Evolutionary conservation across 2,797 vertebrate species (phyloP).

Genomic region (Potorous gilbertii): DNA sequence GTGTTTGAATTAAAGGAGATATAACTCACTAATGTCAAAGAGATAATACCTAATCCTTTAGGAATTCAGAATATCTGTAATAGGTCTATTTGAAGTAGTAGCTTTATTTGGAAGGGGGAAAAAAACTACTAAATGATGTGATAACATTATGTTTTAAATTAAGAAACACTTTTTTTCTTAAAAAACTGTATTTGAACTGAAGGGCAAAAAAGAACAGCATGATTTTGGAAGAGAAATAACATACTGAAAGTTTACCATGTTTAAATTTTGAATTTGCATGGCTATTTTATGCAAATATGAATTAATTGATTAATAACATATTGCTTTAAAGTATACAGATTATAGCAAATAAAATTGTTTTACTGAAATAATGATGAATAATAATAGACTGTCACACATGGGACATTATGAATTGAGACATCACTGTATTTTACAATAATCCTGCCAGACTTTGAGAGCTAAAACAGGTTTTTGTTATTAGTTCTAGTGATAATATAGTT

Average conservation of each 20-base stretch:
- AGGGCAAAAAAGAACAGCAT: constrained; percentile 24
- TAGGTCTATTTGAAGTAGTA: background rate
- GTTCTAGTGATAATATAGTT: background rate
- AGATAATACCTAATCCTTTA: background rate
- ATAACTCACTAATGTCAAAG: background rate
- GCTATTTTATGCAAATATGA: background rate
- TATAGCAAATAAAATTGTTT: background rate
- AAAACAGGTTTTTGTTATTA: background rate
- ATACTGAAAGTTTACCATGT: constrained; percentile 34
- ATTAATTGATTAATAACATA: background rate
- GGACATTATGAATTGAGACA: background rate
- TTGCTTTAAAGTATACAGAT: background rate
- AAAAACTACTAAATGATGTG: background rate
- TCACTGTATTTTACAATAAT: background rate
- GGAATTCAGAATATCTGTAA: background rate
- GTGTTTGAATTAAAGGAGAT: background rate
- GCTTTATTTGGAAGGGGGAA: background rate
- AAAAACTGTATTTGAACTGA: constrained; percentile 15
- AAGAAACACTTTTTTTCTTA: constrained; percentile 27
- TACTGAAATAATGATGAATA: background rate
- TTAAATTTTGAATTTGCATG: constrained; percentile 45
- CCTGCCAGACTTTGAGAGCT: background rate
- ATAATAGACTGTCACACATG: background rate
- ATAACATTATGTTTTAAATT: constrained; percentile 9
- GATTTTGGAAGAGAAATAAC: constrained; percentile 33